These are phyloP conservation scores for Xiphophorus maculatus DNA, from an alignment of 2,113 vertebrate species.

Conservation along the genomic window DNA sequence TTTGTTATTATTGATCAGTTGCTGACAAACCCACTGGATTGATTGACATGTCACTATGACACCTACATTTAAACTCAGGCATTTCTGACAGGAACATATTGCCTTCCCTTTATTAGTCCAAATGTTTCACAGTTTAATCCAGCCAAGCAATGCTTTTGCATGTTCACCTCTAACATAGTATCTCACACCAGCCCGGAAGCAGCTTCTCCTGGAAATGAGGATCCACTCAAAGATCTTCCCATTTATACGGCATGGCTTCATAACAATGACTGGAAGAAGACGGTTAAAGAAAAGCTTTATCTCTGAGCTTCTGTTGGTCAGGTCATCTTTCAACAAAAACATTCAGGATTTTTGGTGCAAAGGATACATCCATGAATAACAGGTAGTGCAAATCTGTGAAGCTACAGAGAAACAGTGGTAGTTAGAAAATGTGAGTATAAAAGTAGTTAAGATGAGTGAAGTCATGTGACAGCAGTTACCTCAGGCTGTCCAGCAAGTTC, in stretches of 20 bases:
- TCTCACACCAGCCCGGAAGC: slow-evolving; percentile 94
- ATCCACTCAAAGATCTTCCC: slow-evolving; percentile 98
- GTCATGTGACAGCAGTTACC: slow-evolving; percentile 50
- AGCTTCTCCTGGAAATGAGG: slow-evolving; percentile 96
- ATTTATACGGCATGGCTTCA: slow-evolving; percentile 94
- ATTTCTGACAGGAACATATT: no score
- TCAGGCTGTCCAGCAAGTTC: slow-evolving; percentile 79
- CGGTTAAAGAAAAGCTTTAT: slow-evolving; percentile 56
- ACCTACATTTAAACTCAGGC: no score
- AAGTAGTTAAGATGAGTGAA: background rate
- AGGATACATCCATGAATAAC: slow-evolving; percentile 84
- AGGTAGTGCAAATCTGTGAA: slow-evolving; percentile 79
- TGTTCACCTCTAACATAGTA: slow-evolving; percentile 95
- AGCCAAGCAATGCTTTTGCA: background rate
- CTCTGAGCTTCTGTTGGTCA: background rate
- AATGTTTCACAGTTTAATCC: background rate
- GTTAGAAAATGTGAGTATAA: background rate
- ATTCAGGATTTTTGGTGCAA: background rate
- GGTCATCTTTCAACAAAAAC: background rate
- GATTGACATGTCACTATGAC: no score
- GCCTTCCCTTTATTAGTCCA: no score
- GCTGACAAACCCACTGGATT: no score
- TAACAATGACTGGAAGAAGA: slow-evolving; percentile 84
- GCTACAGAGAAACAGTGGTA: slow-evolving; percentile 52
- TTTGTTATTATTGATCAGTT: no score